These are phyloP conservation scores for Dione juno DNA, from an alignment of 2,888 invertebrate species.

Conservation along the genomic window DNA sequence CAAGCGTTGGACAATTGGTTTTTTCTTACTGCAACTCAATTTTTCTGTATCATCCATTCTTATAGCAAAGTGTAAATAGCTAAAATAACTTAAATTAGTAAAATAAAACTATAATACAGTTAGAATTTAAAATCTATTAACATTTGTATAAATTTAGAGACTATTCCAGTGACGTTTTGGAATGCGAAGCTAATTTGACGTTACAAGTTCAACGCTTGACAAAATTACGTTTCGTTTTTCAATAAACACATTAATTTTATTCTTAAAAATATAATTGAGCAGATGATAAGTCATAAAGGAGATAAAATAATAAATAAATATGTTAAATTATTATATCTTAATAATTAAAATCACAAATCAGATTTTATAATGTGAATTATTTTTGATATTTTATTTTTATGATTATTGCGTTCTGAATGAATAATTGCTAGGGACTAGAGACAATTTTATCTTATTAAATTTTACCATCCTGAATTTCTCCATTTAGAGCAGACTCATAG, in stretches of 20 bases:
- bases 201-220: slow-evolving; percentile 2
- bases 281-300: neutral
- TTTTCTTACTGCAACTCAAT: slow-evolving; percentile 73
- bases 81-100: slow-evolving; percentile 13
- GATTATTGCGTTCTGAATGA: no score
- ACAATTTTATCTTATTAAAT: no score
- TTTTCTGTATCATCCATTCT: slow-evolving; percentile 72
- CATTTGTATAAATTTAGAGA: neutral
- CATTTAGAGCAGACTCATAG: no score
- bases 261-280: neutral
- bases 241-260: no score
- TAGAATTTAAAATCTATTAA: slow-evolving; percentile 5
- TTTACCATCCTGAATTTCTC: no score
- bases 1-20: neutral
- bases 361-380: no score
- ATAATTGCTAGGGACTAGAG: no score
- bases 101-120: neutral
- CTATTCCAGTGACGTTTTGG: neutral
- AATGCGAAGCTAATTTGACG: slow-evolving; percentile 22
- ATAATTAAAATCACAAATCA: no score
- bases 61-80: slow-evolving; percentile 6
- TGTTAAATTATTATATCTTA: neutral
- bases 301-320: neutral
- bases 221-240: slow-evolving; percentile 5
- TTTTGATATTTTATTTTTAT: no score